Base-by-base conservation (phyloP, 2,797 vertebrate genomes). In the Hyperoplus immaculatus region DNA sequence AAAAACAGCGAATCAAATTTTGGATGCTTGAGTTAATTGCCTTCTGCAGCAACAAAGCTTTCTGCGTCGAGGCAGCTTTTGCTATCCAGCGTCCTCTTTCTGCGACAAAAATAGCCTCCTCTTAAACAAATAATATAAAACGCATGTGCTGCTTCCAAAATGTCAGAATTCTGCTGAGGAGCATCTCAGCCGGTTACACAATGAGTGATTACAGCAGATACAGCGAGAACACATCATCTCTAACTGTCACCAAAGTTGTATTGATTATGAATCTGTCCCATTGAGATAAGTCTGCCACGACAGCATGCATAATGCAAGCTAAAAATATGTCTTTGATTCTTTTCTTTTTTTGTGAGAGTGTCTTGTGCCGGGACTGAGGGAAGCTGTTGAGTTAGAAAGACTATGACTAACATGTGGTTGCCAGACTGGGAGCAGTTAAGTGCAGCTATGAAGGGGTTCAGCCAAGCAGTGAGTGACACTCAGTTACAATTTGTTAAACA, bases 121-220 rank as follows among this genome's bases (percentile, higher is more conserved):
- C 85, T 93, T 92, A 92, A 78, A 92, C 77, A 85, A 88, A 75
- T 88, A 87, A 93, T 93, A 88, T 87, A 86, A 93, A 86, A 83
- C 56, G 55, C 56, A 68, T 83, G 80, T 68, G 70, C 62, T 1
- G 75, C 70, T 51, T 81, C 75, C 78, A 88, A 75, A 81, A 83
- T 81, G 80, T 84, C 80, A 80, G 62, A 58, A 70, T 67, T 79
- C 60, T 11, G 69, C 43, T 3, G 65, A 66, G 60, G 45, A 76
- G 49, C 9, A 4, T 36, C 62, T 66, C 50, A 42, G 80, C 53
- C 60, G 65, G 65, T 75, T 56, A 50, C 41, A 62, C 57, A 47
- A 58, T 69, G 61, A 69, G 7, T 46, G 56, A 83, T 80, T 80
- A 64, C 36, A 41, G 39, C 36, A 65, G 55, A 86, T n/a, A 56